These are phyloP conservation scores for Homalodisca vitripennis DNA, from an alignment of 1,140 invertebrate species.

Conservation along the genomic window DNA sequence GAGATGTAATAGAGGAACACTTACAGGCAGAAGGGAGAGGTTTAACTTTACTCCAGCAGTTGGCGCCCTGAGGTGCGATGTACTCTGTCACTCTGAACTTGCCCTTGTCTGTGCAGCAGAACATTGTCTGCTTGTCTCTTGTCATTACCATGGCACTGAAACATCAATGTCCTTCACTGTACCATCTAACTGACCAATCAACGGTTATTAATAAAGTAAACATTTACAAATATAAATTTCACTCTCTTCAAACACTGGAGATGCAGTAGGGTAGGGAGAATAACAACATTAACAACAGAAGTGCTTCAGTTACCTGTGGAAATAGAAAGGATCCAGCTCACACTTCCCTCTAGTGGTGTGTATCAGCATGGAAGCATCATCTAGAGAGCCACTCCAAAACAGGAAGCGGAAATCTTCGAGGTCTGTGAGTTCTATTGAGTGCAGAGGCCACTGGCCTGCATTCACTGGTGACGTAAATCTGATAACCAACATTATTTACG, in stretches of 20 bases:
- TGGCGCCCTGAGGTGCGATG: constrained; percentile 51
- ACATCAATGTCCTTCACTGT: too few relatives aligned
- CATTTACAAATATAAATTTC: not conserved
- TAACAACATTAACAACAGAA: too few relatives aligned
- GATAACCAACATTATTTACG: too few relatives aligned
- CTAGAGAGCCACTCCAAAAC: constrained; percentile 78
- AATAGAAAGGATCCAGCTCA: constrained; percentile 64
- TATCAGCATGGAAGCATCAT: constrained; percentile 67
- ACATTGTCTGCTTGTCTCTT: constrained; percentile 56
- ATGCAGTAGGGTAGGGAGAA: too few relatives aligned
- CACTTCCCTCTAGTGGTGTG: constrained; percentile 57
- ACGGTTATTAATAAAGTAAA: too few relatives aligned
- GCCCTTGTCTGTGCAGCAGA: constrained; percentile 58
- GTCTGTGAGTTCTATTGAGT: constrained; percentile 70
- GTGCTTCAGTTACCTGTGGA: constrained; percentile 73
- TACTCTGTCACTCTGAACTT: constrained; percentile 58
- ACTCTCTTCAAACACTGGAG: too few relatives aligned
- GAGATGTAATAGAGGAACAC: too few relatives aligned
- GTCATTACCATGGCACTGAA: constrained; percentile 64
- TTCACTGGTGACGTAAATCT: constrained; percentile 55
- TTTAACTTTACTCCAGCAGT: constrained; percentile 59
- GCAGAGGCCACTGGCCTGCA: constrained; percentile 64
- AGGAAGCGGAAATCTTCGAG: constrained; percentile 69
- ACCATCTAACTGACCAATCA: too few relatives aligned
- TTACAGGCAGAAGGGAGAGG: constrained; percentile 57